Conservation (phyloP, 2,888 invertebrate genomes). For the Perdita meconis region DNA sequence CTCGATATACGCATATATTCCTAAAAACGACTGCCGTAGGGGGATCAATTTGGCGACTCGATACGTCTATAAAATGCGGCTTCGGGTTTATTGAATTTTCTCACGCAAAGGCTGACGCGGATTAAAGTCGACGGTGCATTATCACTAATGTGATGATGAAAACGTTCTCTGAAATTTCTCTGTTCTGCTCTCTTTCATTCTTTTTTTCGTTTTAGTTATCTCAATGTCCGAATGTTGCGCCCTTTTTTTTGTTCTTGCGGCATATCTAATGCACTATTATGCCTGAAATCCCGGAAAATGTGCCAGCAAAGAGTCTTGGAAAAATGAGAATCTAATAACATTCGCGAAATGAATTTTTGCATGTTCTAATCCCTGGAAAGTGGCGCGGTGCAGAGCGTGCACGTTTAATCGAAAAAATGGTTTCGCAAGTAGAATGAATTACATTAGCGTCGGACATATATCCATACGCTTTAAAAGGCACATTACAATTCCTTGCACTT, state of each 20-base stretch:
- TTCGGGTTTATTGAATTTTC: conserved; percentile 59
- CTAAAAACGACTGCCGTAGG: conserved; percentile 44
- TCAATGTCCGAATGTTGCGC: neutral
- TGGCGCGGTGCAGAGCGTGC: neutral
- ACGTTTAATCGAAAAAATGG: neutral
- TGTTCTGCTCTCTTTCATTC: too few species aligned
- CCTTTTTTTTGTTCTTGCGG: too few species aligned
- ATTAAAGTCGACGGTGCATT: conserved; percentile 56
- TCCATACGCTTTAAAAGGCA: conserved; percentile 20
- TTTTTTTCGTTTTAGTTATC: neutral
- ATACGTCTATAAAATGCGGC: conserved; percentile 59
- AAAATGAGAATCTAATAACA: conserved; percentile 1
- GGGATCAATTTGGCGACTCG: conserved; percentile 54
- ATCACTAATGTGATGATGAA: conserved; percentile 37
- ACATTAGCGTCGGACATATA: conserved; percentile 7
- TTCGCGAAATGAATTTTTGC: neutral
- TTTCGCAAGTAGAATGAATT: neutral
- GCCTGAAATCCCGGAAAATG: neutral
- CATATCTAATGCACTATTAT: too few species aligned
- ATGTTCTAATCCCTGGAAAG: conserved; percentile 1
- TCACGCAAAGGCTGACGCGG: conserved; percentile 30
- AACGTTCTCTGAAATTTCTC: conserved; percentile 12
- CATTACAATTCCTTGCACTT: conserved; percentile 4
- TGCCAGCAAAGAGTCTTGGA: too few species aligned
- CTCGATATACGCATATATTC: conserved; percentile 53